Base-by-base conservation (phyloP, 2,888 invertebrate species). In the Amblyteles armatorius region DNA sequence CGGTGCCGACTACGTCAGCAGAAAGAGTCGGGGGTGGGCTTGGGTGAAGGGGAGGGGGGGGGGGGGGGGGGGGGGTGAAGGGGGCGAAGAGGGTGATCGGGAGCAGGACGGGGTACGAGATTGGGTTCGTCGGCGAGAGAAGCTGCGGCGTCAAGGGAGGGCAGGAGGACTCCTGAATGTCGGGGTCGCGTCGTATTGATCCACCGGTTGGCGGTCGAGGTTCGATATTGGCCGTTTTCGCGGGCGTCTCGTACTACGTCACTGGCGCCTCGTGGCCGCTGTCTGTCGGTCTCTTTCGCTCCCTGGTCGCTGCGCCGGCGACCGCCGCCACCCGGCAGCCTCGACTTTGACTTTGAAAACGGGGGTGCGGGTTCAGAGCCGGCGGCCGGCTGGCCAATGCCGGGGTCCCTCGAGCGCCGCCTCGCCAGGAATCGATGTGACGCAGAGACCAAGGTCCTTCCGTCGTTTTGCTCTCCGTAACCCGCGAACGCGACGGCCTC, bases 141-240 rank as follows among this genome's bases (percentile, higher is more conserved):
- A 68, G 74, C 71, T 48, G 71, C 40, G 48, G 50, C 76, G 63
- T 44, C 48, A 52, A 69, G 82, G 86, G 83, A 79, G 80, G 85
- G 82, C 85, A 79, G 87, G 87, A 89, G 89, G 90, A 89, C 89
- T 89, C 91, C 91, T 92, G 93, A 93, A 94, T 94, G 94, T 93
- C 93, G 94, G 94, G 93, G 93, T 93, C 93, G 92, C 87, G 88
- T 90, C 92, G 94, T 94, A 94, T 94, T 94, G 94, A 94, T 94
- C 94, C 90, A 87, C 87, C 88, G 90, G 86, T 90, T 84, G 72
- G 89, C 89, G 82, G 83, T 85, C 85, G 86, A 87, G 90, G 91
- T 92, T 92, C 92, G 91, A 93, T 91, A 91, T 90, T 92, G 91
- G 91, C 90, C 89, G 90, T 92, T 92, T 91, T 91, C 90, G 90